Base-by-base conservation (phyloP, 2,797 vertebrate genomes). In the Danio kyathit region DNA sequence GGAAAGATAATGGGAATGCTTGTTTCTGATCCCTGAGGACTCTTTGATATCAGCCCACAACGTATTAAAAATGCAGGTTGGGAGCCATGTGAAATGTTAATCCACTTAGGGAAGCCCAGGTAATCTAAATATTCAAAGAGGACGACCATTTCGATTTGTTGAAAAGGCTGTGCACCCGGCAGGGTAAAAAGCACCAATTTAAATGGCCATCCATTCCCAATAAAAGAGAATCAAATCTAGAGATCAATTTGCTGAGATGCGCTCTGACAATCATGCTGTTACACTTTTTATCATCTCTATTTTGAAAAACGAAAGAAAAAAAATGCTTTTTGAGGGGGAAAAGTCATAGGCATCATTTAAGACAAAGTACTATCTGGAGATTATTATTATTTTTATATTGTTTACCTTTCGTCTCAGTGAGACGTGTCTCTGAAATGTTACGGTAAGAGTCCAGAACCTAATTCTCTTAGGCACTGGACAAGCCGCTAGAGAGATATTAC, bases 61-160 rank as follows among this genome's bases (percentile, higher is more conserved):
- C 63, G 69, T 87, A 88, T 89, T 89, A 87, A 76, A 77, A 82
- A 87, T 83, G 85, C 86, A 80, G 80, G 81, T 79, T 54, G 70
- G 83, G 63, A 80, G 75, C 76, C 52, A 82, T 41, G 70, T 79
- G 64, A 85, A 87, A 87, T 85, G 84, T 86, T 88, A 87, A 87
- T 88, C 85, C 87, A 86, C 85, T 86, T 88, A 85, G 77, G 63
- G 76, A 71, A 66, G 72, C 71, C 40, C 76, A 82, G 84, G 86
- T 89, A 81, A 87, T 86, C 77, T 79, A 86, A 87, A 87, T 86
- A 86, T 87, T 76, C 87, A 82, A 83, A 76, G 70, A 81, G 81
- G 65, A 81, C 10, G 52, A 46, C 70, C 17, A n/a, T 69, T 79
- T 83, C 49, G 40, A 59, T 82, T 79, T 78, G 60, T 41, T 41